phyloP scores from a whole-genome alignment of 2,113 vertebrate species.

The Setophaga petechia region DNA sequence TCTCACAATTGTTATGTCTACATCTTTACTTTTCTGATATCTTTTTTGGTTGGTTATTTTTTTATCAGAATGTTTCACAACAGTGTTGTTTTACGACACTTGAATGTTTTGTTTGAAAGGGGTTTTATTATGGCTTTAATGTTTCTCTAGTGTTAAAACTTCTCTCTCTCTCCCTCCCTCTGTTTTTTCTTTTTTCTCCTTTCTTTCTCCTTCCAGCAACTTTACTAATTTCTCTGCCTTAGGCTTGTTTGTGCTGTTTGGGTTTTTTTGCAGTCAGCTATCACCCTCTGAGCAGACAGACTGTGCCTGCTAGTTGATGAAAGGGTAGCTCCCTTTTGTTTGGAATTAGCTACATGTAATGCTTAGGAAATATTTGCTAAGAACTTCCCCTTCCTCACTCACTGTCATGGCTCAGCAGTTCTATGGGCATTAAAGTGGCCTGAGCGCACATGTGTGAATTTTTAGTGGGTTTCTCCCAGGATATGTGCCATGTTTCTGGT shows the following conservation, averaged over 20 bases:
- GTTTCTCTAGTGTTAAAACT: background rate
- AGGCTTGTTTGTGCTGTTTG: background rate
- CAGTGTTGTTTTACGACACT: background rate
- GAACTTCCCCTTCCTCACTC: background rate
- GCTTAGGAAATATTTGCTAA: background rate
- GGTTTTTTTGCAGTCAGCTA: background rate
- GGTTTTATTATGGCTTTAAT: background rate
- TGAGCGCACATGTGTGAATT: fast-evolving
- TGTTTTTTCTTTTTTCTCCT: background rate
- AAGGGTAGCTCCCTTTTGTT: background rate
- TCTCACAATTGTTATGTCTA: background rate
- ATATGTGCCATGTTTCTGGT: background rate
- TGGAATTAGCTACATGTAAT: background rate
- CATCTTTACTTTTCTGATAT: background rate
- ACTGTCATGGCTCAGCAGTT: background rate
- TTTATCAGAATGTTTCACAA: background rate
- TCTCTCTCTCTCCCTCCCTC: background rate
- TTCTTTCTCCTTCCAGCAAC: background rate
- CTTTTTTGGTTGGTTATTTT: background rate
- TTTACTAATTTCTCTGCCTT: background rate
- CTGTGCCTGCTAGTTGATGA: background rate
- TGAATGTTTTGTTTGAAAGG: background rate
- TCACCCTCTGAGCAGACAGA: background rate
- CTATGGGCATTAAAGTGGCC: background rate
- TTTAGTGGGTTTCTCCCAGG: background rate